Evolutionary conservation across 2,797 vertebrate species (phyloP).

Genomic region (Coluber constrictor): DNA sequence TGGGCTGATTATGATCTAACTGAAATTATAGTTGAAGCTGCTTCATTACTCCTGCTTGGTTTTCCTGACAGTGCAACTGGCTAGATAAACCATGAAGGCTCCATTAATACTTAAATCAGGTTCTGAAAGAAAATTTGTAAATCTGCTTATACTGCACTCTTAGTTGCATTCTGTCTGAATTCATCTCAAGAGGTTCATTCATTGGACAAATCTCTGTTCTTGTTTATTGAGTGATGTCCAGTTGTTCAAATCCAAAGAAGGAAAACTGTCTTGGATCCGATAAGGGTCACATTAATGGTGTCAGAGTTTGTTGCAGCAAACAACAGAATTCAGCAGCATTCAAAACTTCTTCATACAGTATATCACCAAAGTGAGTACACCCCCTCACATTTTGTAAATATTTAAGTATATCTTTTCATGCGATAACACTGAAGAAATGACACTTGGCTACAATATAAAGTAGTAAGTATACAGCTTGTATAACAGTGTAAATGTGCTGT

Average conservation of each 20-base stretch:
- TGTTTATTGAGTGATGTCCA: background rate
- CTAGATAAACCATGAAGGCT: background rate
- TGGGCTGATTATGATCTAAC: background rate
- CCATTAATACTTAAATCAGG: background rate
- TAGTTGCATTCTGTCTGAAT: background rate
- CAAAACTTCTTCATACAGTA: no score
- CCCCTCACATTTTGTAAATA: no score
- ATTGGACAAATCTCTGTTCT: background rate
- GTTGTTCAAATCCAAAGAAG: background rate
- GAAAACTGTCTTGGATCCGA: background rate
- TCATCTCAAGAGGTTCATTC: background rate
- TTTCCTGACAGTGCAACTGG: background rate
- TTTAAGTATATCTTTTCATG: no score
- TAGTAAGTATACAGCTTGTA: no score
- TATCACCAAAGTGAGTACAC: no score
- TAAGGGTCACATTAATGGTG: background rate
- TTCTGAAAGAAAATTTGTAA: background rate
- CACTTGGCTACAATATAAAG: no score
- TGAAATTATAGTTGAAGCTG: background rate
- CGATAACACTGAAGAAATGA: no score
- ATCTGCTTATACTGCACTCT: background rate
- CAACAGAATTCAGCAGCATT: no score
- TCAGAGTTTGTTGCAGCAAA: no score
- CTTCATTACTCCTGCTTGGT: background rate
- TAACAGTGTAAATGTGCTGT: no score